phyloP scores from a whole-genome alignment of 1,140 invertebrate genomes.

The Coenobita brevimanus region DNA sequence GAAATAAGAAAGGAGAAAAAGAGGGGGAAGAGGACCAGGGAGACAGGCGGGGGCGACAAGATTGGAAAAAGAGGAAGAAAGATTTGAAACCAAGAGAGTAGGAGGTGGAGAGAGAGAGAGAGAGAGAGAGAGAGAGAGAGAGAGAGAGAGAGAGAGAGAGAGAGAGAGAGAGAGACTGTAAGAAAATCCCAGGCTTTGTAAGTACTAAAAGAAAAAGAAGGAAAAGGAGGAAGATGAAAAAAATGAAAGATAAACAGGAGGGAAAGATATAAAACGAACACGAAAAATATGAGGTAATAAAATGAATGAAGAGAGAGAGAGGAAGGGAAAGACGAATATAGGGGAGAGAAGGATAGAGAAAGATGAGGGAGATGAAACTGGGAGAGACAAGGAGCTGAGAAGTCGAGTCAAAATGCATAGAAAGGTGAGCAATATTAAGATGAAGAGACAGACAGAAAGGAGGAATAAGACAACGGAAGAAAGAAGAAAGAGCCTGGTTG shows the following conservation, averaged over 20 bases:
- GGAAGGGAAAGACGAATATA: background rate
- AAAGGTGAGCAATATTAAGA: too few species aligned
- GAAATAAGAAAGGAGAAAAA: background rate
- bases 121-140: conserved; percentile 8
- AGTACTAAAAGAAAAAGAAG: conserved; percentile 8
- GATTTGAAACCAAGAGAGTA: background rate
- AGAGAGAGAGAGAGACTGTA: background rate
- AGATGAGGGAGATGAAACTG: background rate
- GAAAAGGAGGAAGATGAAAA: background rate
- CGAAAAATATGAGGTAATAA: background rate
- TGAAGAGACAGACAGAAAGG: background rate
- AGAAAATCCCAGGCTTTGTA: too few species aligned
- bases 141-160: conserved; percentile 12
- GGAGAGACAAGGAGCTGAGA: background rate
- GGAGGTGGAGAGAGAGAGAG: background rate
- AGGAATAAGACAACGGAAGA: background rate
- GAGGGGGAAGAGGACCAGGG: background rate
- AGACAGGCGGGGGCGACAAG: background rate
- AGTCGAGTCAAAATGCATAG: too few species aligned
- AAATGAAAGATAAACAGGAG: too few species aligned
- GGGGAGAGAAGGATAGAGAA: background rate
- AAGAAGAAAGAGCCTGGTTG: too few species aligned
- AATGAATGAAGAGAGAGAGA: background rate
- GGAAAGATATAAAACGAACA: background rate
- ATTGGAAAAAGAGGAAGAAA: background rate